phyloP scores from a whole-genome alignment of 2,113 vertebrate species.

The Cairina moschata region DNA sequence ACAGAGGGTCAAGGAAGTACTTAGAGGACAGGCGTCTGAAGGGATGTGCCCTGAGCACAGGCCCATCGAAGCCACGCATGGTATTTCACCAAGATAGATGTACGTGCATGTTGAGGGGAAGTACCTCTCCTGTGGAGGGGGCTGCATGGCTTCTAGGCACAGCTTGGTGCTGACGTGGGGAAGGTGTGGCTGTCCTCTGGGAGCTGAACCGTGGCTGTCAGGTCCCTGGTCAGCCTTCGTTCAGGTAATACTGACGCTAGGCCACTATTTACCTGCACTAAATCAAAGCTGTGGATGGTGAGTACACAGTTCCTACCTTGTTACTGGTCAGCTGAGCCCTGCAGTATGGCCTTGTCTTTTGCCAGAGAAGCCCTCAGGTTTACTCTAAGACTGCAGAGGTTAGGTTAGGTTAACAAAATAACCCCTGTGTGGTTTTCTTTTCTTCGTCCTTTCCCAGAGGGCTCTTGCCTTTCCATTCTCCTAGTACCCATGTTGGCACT shows the following conservation, averaged over 20 bases:
- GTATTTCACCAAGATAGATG: accelerated
- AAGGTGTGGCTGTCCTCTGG: not conserved
- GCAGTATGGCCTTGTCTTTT: not conserved
- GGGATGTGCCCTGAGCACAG: not conserved
- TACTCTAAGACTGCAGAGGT: not conserved
- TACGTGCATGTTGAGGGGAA: not conserved
- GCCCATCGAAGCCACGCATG: not conserved
- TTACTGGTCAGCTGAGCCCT: not conserved
- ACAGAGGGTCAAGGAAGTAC: not conserved
- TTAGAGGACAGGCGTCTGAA: not conserved
- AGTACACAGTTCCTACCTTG: not conserved
- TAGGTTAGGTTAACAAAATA: not conserved
- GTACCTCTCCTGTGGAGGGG: not conserved
- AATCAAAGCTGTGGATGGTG: not conserved
- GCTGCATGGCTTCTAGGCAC: not conserved
- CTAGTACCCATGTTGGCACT: not conserved
- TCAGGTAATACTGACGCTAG: not conserved
- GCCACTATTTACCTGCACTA: not conserved
- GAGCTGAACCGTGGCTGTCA: not conserved
- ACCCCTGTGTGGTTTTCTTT: not conserved
- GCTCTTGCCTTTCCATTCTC: not conserved
- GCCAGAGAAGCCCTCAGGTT: not conserved
- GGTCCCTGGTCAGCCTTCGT: not conserved
- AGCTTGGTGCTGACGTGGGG: not conserved
- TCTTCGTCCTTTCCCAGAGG: not conserved